Percentiles rank a stretch among this genome's conserved stretches.
These are phyloP conservation scores for Pyrgus malvae DNA, from an alignment of 2,888 invertebrate genomes.

Conservation along the genomic window DNA sequence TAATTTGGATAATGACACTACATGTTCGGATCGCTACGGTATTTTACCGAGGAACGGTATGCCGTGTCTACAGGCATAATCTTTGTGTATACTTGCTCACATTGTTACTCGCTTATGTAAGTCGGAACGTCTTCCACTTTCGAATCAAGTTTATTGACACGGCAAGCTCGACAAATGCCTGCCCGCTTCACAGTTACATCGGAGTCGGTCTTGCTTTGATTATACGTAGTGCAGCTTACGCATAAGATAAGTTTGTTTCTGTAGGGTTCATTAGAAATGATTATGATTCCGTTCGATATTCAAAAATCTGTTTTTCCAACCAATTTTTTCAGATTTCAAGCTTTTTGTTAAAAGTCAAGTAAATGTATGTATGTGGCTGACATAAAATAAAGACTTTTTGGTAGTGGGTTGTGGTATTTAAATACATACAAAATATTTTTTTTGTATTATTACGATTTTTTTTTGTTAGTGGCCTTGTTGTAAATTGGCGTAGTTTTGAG, in stretches of 20 bases:
- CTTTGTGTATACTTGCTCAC: slow-evolving; percentile 51
- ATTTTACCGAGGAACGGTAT: slow-evolving; percentile 25
- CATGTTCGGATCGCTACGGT: slow-evolving; percentile 18
- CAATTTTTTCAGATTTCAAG: no score
- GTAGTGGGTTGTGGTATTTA: no score
- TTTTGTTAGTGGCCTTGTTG: no score
- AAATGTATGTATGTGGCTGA: no score
- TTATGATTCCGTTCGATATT: no score
- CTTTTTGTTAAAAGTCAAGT: no score
- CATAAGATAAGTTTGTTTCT: neutral
- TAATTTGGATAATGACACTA: slow-evolving; percentile 15
- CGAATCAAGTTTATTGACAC: slow-evolving; percentile 82
- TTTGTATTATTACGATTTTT: no score
- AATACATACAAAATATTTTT: no score
- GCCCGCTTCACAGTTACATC: slow-evolving; percentile 76
- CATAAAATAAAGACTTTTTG: no score
- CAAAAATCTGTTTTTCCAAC: no score
- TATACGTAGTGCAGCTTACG: slow-evolving; percentile 42
- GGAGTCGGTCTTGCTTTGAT: slow-evolving; percentile 66
- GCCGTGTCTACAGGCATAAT: slow-evolving; percentile 35
- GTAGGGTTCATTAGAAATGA: neutral
- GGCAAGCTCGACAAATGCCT: slow-evolving; percentile 77
- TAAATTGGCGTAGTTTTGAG: no score
- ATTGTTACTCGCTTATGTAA: slow-evolving; percentile 80
- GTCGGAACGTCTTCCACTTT: slow-evolving; percentile 80